These are phyloP conservation scores for Stichopus chloronotus DNA, from an alignment of 35 echinoderm and acorn worm genomes.

Conservation along the genomic window DNA sequence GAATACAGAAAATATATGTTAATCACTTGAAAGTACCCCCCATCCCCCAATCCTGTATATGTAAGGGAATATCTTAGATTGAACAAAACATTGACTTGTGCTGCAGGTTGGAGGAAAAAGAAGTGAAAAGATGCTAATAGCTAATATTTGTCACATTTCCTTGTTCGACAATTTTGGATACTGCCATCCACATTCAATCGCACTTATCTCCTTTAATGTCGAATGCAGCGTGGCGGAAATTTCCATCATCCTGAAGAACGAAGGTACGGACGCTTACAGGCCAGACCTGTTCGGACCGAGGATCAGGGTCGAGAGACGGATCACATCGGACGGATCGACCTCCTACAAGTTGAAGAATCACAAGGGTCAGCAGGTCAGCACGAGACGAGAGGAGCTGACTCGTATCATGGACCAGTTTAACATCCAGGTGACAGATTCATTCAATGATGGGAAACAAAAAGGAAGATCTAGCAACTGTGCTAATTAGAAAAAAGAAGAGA, in stretches of 20 bases:
- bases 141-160: no score
- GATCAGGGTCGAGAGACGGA: constrained; percentile 72
- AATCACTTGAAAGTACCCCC: no score
- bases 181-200: no score
- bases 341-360: constrained; percentile 77
- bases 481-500: no score
- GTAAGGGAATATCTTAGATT: no score
- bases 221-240: constrained; percentile 73
- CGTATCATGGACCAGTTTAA: constrained; percentile 90
- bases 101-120: no score
- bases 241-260: constrained; percentile 77
- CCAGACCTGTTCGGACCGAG: constrained; percentile 71
- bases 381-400: constrained; percentile 72
- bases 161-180: no score
- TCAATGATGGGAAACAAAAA: neutral
- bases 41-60: no score
- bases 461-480: no score
- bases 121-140: no score
- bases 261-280: constrained; percentile 76
- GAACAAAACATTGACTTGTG: no score
- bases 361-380: constrained; percentile 63
- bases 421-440: constrained; percentile 76
- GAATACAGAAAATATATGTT: no score
- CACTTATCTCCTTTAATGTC: neutral
- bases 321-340: constrained; percentile 63